phyloP scores from a whole-genome alignment of 2,797 vertebrate genomes.

The Tiaroga cobitis region DNA sequence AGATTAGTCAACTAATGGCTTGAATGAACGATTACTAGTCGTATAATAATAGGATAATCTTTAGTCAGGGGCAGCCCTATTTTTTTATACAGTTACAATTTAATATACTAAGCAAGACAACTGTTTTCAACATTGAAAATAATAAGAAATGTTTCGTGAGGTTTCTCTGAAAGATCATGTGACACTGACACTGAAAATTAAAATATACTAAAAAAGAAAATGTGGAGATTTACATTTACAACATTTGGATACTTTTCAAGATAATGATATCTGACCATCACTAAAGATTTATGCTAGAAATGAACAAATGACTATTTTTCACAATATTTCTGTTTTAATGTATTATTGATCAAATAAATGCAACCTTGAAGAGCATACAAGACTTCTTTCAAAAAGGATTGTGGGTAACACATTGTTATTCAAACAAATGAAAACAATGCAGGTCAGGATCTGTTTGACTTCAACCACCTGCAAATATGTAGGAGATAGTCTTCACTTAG shows the following conservation, averaged over 20 bases:
- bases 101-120: no score
- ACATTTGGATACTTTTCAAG: neutral
- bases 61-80: no score
- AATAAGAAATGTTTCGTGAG: neutral
- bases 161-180: neutral
- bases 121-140: neutral
- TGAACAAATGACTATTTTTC: conserved; percentile 6
- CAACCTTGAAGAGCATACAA: neutral
- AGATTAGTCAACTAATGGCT: no score
- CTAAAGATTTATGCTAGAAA: conserved; percentile 7
- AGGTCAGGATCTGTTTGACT: neutral
- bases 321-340: neutral
- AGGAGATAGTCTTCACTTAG: neutral
- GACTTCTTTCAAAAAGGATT: neutral
- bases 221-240: conserved; percentile 9
- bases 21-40: no score
- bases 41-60: no score
- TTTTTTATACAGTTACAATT: no score
- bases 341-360: neutral
- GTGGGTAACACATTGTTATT: neutral
- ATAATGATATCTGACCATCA: conserved; percentile 30
- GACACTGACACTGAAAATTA: neutral
- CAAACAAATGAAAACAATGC: neutral
- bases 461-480: neutral
- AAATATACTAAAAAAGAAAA: neutral